Evolutionary conservation across 2,797 vertebrate genomes (phyloP).

Genomic region (Cephalopachus bancanus): DNA sequence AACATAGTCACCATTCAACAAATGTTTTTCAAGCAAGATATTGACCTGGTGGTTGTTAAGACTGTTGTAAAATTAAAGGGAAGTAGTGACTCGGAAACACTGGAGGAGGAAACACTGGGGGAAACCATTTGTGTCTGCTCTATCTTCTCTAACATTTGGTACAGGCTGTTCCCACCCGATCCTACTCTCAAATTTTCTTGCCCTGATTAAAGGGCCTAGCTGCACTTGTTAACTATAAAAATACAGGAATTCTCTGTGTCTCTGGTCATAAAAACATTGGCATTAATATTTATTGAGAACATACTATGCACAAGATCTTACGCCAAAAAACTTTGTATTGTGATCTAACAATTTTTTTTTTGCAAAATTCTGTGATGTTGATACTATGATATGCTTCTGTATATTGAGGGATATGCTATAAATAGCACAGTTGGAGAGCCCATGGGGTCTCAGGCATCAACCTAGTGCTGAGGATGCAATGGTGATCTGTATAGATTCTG

Average conservation of each 20-base stretch:
- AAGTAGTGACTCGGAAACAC: not conserved
- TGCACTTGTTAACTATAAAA: not conserved
- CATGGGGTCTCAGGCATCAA: not conserved
- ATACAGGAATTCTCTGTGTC: not conserved
- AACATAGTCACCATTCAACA: not conserved
- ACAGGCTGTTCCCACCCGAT: not conserved
- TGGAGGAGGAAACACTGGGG: not conserved
- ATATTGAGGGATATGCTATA: not conserved
- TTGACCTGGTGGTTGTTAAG: not conserved
- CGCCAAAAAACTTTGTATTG: not conserved
- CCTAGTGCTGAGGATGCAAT: not conserved
- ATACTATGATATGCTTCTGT: not conserved
- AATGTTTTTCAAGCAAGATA: not conserved
- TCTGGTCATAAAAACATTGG: not conserved
- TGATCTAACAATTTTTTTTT: not conserved
- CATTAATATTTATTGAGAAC: not conserved
- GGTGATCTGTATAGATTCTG: not conserved
- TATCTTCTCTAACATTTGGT: not conserved
- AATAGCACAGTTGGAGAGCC: not conserved
- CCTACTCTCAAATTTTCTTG: not conserved
- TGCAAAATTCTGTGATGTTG: not conserved
- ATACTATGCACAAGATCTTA: not conserved
- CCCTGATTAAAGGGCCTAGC: not conserved
- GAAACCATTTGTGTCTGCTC: not conserved
- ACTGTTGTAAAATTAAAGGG: constrained; percentile 26